Evolutionary conservation across 2,888 invertebrate species (phyloP).

Genomic region (Portevinia maculata): DNA sequence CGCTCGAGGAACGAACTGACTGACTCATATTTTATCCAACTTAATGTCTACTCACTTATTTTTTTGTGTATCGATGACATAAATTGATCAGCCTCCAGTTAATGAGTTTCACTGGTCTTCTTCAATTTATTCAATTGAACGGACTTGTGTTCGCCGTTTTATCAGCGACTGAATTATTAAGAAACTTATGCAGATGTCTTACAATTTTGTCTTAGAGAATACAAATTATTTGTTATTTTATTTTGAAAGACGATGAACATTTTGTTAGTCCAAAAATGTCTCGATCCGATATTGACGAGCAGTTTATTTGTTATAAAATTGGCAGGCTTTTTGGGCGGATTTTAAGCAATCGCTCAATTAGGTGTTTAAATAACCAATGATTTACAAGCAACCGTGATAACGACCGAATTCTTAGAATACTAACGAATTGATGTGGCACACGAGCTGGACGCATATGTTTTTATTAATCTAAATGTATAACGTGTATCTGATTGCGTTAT

Average conservation of each 20-base stretch:
- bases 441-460: constrained; percentile 7
- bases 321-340: background rate
- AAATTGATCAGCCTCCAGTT: constrained; percentile 19
- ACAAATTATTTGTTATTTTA: too few relatives aligned
- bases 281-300: too few relatives aligned
- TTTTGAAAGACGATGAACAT: too few relatives aligned
- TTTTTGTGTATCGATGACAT: background rate
- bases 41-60: constrained; percentile 17
- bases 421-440: constrained; percentile 8
- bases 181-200: constrained; percentile 1
- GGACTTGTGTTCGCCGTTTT: background rate
- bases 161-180: constrained; percentile 11
- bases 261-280: too few relatives aligned
- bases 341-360: background rate
- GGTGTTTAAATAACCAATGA: constrained; percentile 2
- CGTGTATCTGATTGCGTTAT: constrained; percentile 31
- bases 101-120: constrained; percentile 9
- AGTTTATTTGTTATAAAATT: background rate
- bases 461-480: constrained; percentile 4
- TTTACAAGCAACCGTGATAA: background rate
- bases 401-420: constrained; percentile 1
- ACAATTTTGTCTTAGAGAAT: constrained; percentile 1
- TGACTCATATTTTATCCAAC: background rate
- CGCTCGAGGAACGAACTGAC: background rate
- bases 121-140: constrained; percentile 40